These are phyloP conservation scores for Thaumetopoea pityocampa DNA, from an alignment of 1,140 invertebrate species.

Conservation along the genomic window DNA sequence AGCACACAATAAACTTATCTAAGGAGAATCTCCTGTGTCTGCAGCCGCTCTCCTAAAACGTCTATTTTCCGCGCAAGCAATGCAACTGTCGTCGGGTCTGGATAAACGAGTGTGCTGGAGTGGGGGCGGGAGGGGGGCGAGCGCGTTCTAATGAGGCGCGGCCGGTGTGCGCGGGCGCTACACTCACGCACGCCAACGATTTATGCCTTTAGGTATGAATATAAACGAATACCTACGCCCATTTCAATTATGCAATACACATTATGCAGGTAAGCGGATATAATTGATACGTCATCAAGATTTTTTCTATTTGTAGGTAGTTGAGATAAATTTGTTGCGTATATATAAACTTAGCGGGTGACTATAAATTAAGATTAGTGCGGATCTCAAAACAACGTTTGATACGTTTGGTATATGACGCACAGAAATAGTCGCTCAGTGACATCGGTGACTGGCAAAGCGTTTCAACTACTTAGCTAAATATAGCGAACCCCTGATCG, in stretches of 20 bases:
- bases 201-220: conserved; percentile 56
- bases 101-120: conserved; percentile 48
- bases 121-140: conserved; percentile 21
- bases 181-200: conserved; percentile 38
- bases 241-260: conserved; percentile 41
- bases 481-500: too few species aligned
- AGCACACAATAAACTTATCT: conserved; percentile 66
- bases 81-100: conserved; percentile 53
- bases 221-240: conserved; percentile 49
- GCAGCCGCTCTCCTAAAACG: conserved; percentile 45
- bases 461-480: too few species aligned
- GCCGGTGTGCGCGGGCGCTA: conserved; percentile 43
- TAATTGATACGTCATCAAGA: too few species aligned
- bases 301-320: too few species aligned
- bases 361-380: conserved; percentile 31
- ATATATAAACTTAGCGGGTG: conserved; percentile 16
- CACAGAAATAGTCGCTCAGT: conserved; percentile 18
- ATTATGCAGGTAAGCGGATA: conserved; percentile 10
- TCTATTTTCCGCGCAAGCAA: conserved; percentile 53
- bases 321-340: too few species aligned
- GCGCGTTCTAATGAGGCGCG: conserved; percentile 54
- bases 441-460: conserved; percentile 1
- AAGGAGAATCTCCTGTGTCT: conserved; percentile 35
- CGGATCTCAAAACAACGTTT: conserved; percentile 21
- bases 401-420: conserved; percentile 17